phyloP scores from a whole-genome alignment of 2,797 vertebrate species.

The Fistularia tabacaria region DNA sequence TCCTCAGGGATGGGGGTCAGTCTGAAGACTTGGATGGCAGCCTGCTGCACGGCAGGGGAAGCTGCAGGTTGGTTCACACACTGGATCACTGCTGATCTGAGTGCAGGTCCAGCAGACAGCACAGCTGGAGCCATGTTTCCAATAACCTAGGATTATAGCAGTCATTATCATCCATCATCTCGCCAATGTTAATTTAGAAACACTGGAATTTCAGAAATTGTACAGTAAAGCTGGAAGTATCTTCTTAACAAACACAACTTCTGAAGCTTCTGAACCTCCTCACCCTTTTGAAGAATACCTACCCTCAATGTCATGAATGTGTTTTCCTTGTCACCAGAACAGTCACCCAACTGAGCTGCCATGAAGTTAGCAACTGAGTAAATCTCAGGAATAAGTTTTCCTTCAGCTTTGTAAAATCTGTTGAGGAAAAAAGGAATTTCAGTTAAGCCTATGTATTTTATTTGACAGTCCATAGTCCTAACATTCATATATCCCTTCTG shows the following conservation, averaged over 20 bases:
- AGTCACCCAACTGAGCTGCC: slow-evolving; percentile 79
- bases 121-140: slow-evolving; percentile 91
- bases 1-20: slow-evolving; percentile 79
- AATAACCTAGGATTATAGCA: slow-evolving; percentile 77
- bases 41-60: slow-evolving; percentile 82
- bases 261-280: background rate
- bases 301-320: slow-evolving; percentile 87
- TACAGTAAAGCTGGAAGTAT: background rate
- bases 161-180: background rate
- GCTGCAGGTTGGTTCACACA: slow-evolving; percentile 80
- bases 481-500: background rate
- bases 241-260: background rate
- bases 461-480: background rate
- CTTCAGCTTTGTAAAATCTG: slow-evolving; percentile 77
- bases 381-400: slow-evolving; percentile 76
- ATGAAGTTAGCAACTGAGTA: slow-evolving; percentile 80
- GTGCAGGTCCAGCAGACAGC: slow-evolving; percentile 71
- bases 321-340: slow-evolving; percentile 79
- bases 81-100: slow-evolving; percentile 78
- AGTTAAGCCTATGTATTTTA: background rate
- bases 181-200: background rate
- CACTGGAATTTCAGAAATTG: background rate
- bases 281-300: slow-evolving; percentile 26
- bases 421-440: slow-evolving; percentile 1
- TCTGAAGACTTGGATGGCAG: slow-evolving; percentile 89